Conservation (phyloP, 2,888 invertebrate species). For the Gryllus longicercus region DNA sequence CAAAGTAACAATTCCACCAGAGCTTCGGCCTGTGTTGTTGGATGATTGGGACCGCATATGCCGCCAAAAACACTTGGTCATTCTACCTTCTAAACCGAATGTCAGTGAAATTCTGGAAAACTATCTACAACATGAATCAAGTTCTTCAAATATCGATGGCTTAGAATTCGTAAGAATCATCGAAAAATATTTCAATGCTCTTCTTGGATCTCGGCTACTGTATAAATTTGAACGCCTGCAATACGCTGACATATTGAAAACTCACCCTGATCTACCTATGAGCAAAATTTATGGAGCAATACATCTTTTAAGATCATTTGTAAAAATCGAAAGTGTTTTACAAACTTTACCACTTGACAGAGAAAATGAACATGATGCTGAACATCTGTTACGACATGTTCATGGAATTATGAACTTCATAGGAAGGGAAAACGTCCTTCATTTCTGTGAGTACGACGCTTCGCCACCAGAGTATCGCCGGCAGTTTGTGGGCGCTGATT, state of each 20-base stretch:
- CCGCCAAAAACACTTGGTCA: not conserved
- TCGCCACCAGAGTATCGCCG: no score
- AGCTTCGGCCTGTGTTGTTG: not conserved
- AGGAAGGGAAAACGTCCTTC: no score
- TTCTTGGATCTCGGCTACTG: not conserved
- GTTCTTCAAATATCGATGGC: no score
- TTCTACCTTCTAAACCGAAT: not conserved
- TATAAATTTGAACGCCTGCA: not conserved
- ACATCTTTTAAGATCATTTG: not conserved
- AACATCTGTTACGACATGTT: no score
- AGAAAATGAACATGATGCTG: no score
- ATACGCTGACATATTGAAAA: not conserved
- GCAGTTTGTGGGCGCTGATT: no score
- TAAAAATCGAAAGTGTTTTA: no score
- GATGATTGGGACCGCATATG: not conserved
- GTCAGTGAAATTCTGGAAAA: no score
- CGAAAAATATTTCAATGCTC: not conserved
- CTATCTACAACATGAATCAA: no score
- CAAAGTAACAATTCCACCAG: not conserved
- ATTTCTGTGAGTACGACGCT: no score
- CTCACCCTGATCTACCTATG: not conserved
- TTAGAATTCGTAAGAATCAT: not conserved
- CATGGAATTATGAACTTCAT: no score
- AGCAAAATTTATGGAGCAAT: not conserved
- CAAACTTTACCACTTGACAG: no score